Conservation (phyloP, 2,113 vertebrate genomes). For the Donacobius atricapilla region DNA sequence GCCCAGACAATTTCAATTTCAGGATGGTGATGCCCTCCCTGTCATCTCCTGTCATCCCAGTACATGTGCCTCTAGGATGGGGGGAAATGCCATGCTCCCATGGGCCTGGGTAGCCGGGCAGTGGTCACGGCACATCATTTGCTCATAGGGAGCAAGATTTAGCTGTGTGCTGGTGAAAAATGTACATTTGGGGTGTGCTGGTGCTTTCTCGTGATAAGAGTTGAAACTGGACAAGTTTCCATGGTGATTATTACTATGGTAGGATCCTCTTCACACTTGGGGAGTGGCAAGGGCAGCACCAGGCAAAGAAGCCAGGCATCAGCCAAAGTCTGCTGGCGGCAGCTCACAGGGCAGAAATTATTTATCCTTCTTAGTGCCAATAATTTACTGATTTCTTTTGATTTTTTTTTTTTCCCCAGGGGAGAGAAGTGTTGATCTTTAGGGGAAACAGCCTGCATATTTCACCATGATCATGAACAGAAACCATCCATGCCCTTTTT, state of each 20-base stretch:
- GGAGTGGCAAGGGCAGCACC: background rate
- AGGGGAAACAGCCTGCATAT: background rate
- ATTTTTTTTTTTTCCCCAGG: background rate
- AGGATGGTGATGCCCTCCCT: background rate
- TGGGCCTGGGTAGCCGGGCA: fast-evolving
- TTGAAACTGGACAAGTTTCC: constrained; percentile 68
- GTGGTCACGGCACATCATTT: fast-evolving
- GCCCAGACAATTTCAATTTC: fast-evolving
- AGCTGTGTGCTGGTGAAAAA: background rate
- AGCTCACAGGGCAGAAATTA: background rate
- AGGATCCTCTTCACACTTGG: constrained; percentile 34
- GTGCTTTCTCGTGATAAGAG: constrained; percentile 69
- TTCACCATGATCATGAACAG: background rate
- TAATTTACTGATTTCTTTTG: background rate
- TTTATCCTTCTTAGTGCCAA: background rate
- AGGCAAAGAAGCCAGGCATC: background rate
- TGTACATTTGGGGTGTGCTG: background rate
- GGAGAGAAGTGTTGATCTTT: background rate
- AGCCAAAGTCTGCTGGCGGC: background rate
- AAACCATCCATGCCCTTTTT: background rate
- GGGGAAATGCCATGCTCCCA: background rate
- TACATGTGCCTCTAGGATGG: fast-evolving
- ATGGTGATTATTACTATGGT: constrained; percentile 48
- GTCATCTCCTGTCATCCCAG: background rate
- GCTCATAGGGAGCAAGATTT: background rate